Percentiles rank a stretch among this genome's conserved stretches.
Conservation (phyloP, 2,888 invertebrate genomes). For the Allacma fusca region DNA sequence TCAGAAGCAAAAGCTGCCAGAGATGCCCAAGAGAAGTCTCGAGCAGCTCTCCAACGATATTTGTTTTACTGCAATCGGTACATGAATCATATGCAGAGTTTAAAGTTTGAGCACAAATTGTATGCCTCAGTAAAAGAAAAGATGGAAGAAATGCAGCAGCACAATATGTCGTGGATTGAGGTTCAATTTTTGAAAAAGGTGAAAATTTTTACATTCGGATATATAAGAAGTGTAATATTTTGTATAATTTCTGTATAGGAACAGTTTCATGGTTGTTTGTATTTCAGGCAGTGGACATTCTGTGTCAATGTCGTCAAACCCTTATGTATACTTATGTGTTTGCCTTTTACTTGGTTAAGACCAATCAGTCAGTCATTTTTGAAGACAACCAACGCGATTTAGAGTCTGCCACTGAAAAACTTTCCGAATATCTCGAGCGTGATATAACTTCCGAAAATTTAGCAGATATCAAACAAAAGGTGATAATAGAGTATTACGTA, state of each 20-base stretch:
- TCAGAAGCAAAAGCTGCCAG: conserved; percentile 95
- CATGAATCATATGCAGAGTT: conserved; percentile 99
- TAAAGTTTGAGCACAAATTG: conserved; percentile 96
- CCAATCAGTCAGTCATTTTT: conserved; percentile 98
- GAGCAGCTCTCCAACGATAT: conserved; percentile 94
- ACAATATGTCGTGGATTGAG: conserved; percentile 99
- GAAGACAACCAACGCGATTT: conserved; percentile 98
- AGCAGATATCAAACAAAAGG: conserved; percentile 97
- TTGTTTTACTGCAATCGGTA: conserved; percentile 98
- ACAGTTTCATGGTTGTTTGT: conserved; percentile 11
- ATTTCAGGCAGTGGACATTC: conserved; percentile 83
- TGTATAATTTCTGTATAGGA: neutral
- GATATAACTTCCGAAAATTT: conserved; percentile 98
- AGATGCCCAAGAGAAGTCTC: conserved; percentile 92
- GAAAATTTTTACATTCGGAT: neutral
- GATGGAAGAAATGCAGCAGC: conserved; percentile 99
- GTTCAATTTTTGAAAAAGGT: conserved; percentile 94
- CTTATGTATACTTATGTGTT: conserved; percentile 99
- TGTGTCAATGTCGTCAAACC: conserved; percentile 96
- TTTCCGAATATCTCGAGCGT: conserved; percentile 96
- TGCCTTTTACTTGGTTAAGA: conserved; percentile 96
- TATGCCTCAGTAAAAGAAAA: conserved; percentile 95
- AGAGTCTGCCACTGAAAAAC: conserved; percentile 95
- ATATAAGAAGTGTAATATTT: neutral
- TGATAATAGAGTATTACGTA: conserved; percentile 14